Base-by-base conservation (phyloP, 2,113 vertebrate species). In the Jacana jacana region DNA sequence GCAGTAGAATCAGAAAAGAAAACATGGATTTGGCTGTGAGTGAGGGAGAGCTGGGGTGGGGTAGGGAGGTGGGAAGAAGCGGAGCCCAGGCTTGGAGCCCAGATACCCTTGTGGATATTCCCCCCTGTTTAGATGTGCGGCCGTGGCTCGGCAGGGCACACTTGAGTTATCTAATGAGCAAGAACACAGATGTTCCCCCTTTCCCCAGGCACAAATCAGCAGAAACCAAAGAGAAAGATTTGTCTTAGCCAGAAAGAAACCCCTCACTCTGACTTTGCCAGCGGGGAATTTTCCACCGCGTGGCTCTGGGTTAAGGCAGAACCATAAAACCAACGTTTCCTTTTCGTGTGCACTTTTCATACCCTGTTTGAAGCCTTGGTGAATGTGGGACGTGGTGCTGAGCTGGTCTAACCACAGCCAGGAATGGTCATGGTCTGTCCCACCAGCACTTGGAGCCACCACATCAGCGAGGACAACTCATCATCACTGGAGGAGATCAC, bases 101-200 rank as follows among this genome's bases (percentile, higher is more conserved):
- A 37, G 89, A 96, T n/a, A 57, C 94, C 89, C 92, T 65, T 77
- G 95, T 91, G 96, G 93, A 88, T 79, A 86, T 69, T 65, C 83
- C 97, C 79, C 71, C 64, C 40, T 22, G 18, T 49, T 93, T 70
- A 55, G 91, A 95, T 80, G 90, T 95, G 82, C 64, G 65, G 39
- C 79, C 75, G 94, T 72, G 95, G 91, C 91, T 89, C 93, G 95
- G 96, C 97, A 76, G 88, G 82, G 58, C 72, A 28, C 51, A 4
- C 18, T n/a, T 8, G 60, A 37, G 86, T 42, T 97, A 92, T 97
- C 97, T 48, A 92, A 85, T 55, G 88, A 98, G 96, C 96, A 96
- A 88, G 88, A 92, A 95, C 91, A 96, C 90, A 97, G 89, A 89
- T 83, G 85, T 97, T 97, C 97, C 96, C 89, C 93, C 75, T 88